These are phyloP conservation scores for Sus scrofa DNA, from an alignment of 2,113 vertebrate species.

Conservation along the genomic window T2T-Sscrofa CM000820.6:34739501-34740000, in stretches of 20 bases:
- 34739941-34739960: neutral
- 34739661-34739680: neutral
- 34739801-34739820: neutral
- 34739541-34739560: neutral
- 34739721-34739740: neutral
- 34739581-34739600: neutral
- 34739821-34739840: neutral
- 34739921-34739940: neutral
- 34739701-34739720: neutral
- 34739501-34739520: neutral
- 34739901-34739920: neutral
- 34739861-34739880: neutral
- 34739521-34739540: neutral
- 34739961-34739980: neutral
- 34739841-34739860: neutral
- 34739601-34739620: neutral
- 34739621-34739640: neutral
- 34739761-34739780: neutral
- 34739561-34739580: neutral
- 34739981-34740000: neutral
- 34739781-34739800: neutral
- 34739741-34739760: neutral
- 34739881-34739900: neutral
- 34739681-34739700: neutral
- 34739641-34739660: accelerated